Base-by-base conservation (phyloP, 1,140 invertebrate genomes). In the Sinella curviseta region DNA sequence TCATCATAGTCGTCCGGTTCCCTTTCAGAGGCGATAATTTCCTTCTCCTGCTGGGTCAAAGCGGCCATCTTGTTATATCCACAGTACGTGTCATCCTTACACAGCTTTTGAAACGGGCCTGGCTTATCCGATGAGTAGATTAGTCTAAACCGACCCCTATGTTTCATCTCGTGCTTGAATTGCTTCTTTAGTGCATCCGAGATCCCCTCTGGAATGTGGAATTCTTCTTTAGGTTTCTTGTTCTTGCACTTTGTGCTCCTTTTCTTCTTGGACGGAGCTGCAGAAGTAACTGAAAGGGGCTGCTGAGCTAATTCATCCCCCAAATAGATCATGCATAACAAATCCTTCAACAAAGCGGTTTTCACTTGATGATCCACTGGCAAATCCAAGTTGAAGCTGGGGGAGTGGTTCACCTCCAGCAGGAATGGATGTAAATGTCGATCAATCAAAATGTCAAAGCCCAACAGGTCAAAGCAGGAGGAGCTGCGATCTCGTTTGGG, bases 381-480 rank as follows among this genome's bases (percentile, higher is more conserved):
- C 16, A 88, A 85, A 82, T 89, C 88, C 26, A 87, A 86, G 76
- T 85, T 85, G 81, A 89, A 89, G 83, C 87, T 88, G 14, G 88
- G 88, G 12, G 88, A 89, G 80, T 88, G 88, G 83, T 89, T 89
- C 20, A 89, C 88, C 88, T 97, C 95, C 70, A 97, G 87, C 36
- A 97, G 90, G 82, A 91, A 93, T 0, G 95, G 94, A 85, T 94
- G 93, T n/a, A 96, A 86, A 83, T 93, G 93, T 86, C 92, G 91
- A 86, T 96, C 94, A 28, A 97, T 87, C 30, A 97, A 87, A 79
- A 97, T 92, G 85, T 97, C 95, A 81, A 96, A 94, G 30, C 95
- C 95, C 0, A 97, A 88, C 36, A 97, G 90, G 88, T 97, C 95
- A 86, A 96, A 97, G 85, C 95, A 97, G 1, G 94, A 94, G 83